Evolutionary conservation across 2,888 invertebrate genomes (phyloP), one percentile per base, ranked within the genome.

Genomic region (Prosapia bicincta): DNA sequence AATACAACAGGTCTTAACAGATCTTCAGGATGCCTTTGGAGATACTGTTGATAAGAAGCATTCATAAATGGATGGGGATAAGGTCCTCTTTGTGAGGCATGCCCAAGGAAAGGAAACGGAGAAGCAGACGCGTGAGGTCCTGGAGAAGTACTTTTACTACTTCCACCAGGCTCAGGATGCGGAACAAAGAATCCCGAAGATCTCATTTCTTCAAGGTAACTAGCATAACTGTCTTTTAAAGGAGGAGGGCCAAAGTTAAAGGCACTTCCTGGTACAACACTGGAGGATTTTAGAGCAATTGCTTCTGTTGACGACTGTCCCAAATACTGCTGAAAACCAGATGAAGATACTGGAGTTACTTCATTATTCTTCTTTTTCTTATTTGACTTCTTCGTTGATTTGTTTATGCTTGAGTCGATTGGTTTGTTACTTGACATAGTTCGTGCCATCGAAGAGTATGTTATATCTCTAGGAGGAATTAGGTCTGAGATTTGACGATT

Each of bases 221-320:
- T 78, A n/a, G 81, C 77, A 83, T 92, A 92, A 66, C 89, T 88
- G 80, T 89, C 87, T 82, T 90, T 91, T 68, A 92, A 86, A 3
- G 91, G 87, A 0, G 92, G 87, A 3, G 93, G 88, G 23, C 93
- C 93, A 82, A 94, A 95, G 83, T 94, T 95, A 82, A 95, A 95
- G 71, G 95, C 94, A 85, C 93, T 94, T 26, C 93, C 91, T 7
- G 94, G 90, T 79, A 94, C 93, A 83, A 93, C 91, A 81, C 90
- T 90, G 3, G 89, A 86, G 70, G 92, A 90, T 81, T 93, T 89
- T 69, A 92, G 83, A 13, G 90, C 88, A 80, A 92, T 89, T 78
- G 87, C 87, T 76, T 32, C 83, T 80, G 38, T 83, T 5, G 85
- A 85, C 79, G 89, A 89, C 20, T 89, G 82, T 6, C 88, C 88